Evolutionary conservation across 1,140 invertebrate genomes (phyloP), one percentile per base, ranked within the genome.

Genomic region (Leptoteleia sp.): DNA sequence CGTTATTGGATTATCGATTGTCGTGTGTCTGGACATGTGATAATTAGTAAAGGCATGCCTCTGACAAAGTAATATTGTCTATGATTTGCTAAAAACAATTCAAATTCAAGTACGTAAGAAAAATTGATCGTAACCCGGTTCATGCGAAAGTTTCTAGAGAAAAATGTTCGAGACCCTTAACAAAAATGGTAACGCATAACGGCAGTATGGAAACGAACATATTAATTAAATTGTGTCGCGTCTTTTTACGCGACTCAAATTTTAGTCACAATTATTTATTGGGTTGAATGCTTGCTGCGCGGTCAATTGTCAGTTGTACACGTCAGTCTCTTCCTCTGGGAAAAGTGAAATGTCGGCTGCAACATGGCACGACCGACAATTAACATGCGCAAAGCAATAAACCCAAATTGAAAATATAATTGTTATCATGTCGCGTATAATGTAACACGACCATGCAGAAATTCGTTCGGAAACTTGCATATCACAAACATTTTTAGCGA

Each of bases 31-130:
- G 42, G 45, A 70, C 73, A 64, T 61, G 54, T 57, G 43, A 55
- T 64, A 55, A 73, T 77, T 57, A 80, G 47, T 50, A 37, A 82
- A 78, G 54, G 70, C 82, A 84, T 84, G 82, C 82, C 78, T 45
- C 42, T 84, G 79, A 50, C 25, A 62, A 40, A 40, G 16, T 27
- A 8, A 45, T 54, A 47, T 54, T 27, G 22, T 57, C 52, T 81
- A 75, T 37, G 50, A 35, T 57, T 82, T 61, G 52, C 78, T 75
- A 79, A 76, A 68, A 70, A 80, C 73, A 70, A 38, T 70, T 48
- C 72, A 80, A 62, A 73, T 17, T 52, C 11, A 27, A 27, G n/a
- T 35, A 43, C 48, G 31, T 27, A 7, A 40, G 16, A 25, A 27
- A 22, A 48, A 48, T 47, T 29, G 16, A 42, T 43, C 27, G 52